These are phyloP conservation scores for Lasaia peninsularis DNA, from an alignment of 1,140 invertebrate species.

Conservation along the genomic window DNA sequence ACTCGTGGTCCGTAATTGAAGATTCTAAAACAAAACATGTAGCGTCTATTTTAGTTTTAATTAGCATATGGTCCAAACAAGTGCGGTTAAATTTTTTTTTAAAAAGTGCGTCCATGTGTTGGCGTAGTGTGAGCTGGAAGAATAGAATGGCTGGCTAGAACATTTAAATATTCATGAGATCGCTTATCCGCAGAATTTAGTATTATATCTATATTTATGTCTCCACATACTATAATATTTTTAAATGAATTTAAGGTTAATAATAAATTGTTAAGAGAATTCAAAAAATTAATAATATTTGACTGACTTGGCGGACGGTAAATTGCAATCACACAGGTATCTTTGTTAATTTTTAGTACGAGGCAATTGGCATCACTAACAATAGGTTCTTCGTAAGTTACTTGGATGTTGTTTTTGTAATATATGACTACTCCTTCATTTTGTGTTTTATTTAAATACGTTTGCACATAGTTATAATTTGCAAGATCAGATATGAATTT, in stretches of 20 bases:
- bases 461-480: conserved; percentile 1
- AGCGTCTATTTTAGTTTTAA: conserved; percentile 13
- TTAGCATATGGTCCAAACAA: conserved; percentile 22
- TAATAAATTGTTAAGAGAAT: neutral
- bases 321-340: neutral
- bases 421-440: conserved; percentile 15
- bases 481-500: neutral
- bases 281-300: conserved; percentile 5
- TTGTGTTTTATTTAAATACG: conserved; percentile 2
- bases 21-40: neutral
- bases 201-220: conserved; percentile 12
- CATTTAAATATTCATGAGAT: conserved; percentile 19
- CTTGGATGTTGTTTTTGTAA: neutral
- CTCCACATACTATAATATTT: conserved; percentile 14
- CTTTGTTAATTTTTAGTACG: neutral
- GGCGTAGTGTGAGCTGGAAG: conserved; percentile 17
- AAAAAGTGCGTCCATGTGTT: conserved; percentile 19
- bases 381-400: neutral
- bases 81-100: no score
- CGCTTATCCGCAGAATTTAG: neutral
- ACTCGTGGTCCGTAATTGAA: conserved; percentile 13
- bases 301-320: conserved; percentile 1
- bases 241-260: neutral
- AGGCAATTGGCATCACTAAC: conserved; percentile 1
- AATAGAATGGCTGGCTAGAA: conserved; percentile 20